These are phyloP conservation scores for Cynopterus brachyotis DNA, from an alignment of 2,113 vertebrate species.

Conservation along the genomic window DNA sequence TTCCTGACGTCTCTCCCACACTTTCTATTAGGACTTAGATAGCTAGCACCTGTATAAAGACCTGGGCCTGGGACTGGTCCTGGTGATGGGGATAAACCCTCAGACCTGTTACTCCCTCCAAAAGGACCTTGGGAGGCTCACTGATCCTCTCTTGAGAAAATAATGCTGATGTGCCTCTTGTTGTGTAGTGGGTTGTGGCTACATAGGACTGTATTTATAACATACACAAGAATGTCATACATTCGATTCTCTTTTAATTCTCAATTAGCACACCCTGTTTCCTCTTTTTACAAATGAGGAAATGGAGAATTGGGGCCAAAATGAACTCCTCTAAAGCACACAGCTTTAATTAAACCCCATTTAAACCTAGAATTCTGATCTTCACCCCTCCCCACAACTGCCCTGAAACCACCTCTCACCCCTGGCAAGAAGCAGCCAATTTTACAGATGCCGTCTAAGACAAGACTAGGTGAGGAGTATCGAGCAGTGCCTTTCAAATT, in stretches of 20 bases:
- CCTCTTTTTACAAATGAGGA: neutral
- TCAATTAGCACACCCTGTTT: neutral
- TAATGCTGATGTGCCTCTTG: rapidly evolving
- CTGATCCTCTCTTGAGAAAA: neutral
- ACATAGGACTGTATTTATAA: neutral
- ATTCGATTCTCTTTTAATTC: neutral
- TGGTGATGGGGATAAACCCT: neutral
- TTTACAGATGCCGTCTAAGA: neutral
- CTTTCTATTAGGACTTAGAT: neutral
- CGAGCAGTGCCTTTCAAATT: neutral
- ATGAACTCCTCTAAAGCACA: neutral
- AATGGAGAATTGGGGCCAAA: neutral
- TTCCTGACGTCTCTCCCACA: neutral
- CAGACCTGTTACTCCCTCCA: neutral
- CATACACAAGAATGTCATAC: neutral
- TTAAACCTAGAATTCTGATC: neutral
- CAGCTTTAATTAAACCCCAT: neutral
- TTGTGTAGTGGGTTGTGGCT: neutral
- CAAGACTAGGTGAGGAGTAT: neutral
- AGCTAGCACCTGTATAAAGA: neutral
- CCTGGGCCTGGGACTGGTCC: neutral
- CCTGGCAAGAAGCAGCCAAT: neutral
- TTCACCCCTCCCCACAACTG: neutral
- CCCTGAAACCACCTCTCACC: neutral
- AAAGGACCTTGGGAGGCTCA: neutral